Evolutionary conservation across 2,888 invertebrate genomes (phyloP), one percentile per base, ranked within the genome.

Genomic region (Sphecodes monilicornis): DNA sequence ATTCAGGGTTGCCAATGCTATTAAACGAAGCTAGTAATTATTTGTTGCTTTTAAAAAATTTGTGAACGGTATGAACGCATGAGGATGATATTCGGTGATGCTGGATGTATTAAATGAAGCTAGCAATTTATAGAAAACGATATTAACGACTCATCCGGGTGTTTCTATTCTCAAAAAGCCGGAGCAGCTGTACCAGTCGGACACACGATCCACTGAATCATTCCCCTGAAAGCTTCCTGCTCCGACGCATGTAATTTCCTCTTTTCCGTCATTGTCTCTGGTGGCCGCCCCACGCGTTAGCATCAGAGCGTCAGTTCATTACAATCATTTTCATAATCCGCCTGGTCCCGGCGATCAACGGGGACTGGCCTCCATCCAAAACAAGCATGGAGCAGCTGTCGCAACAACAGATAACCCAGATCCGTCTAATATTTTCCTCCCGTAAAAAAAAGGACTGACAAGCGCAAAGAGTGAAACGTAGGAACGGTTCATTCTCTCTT

Each of bases 371-470:
- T 26, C 13, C 54, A 6, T 77, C 84, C 84, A 82, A 74, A 84
- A 43, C n/a, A 82, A 78, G 64, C 83, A 36, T 8, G 18, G 13
- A n/a, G 36, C 85, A 85, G 85, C 85, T 85, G 85, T 84, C 73
- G 80, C 29, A 85, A 85, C 79, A 69, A 11, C 18, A 54, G 83
- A 83, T 83, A 83, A 85, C 78, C 79, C 76, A 72, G 72, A 79
- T 76, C 78, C 26, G 50, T 57, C 75, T 73, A 54, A 85, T 76
- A 80, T 84, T 80, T 79, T 76, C 43, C 41, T 46, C 29, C 29
- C 18, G 11, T 50, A 3, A 43, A 46, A 64, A 66, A 72, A 75
- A 64, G 6, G 29, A 18, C 18, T 18, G 18, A 64, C 64, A 16
- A 60, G 57, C 57, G 32, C 32, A 64, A 32, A 32, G 32, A 64